Evolutionary conservation across 2,888 invertebrate genomes (phyloP), one percentile per base, ranked within the genome.

Genomic region (Prosopocoilus inquinatus): DNA sequence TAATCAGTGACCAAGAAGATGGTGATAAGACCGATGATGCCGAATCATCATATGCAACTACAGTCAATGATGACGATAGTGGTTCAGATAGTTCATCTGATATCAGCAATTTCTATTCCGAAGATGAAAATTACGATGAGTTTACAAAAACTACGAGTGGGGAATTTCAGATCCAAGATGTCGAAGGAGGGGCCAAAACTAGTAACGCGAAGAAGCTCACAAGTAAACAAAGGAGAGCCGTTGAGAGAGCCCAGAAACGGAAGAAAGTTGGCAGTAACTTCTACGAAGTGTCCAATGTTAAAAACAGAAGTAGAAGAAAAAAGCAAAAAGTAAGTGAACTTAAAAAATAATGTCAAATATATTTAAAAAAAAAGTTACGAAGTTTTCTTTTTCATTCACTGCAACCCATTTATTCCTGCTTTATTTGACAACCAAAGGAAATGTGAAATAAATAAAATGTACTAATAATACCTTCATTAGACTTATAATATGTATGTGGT

Each of bases 261-360:
- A 90, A 88, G 72, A 93, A 91, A 72, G 86, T 90, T 57, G 94
- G 94, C 65, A 91, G 90, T 74, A 90, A 94, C 77, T 94, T 94
- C 73, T 94, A 94, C 75, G 92, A 92, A 82, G 85, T 89, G 32
- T 82, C 89, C 8, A 94, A 94, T 80, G 94, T 94, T 50, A 94
- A 94, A 75, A 94, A 94, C 76, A 85, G 88, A 64, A 92, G 91
- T 78, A 85, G 89, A 61, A 84, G 84, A 72, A 88, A 86, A 71
- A 65, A 20, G 13, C 41, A 41, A 13, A 15, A 41, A 41, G 41
- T 9, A 15, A 15, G n/a, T 12, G 36, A 11, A 11, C n/a, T 5
- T 3, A 9, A 8, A 41, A 15, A 15, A 9, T 41, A 41, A 41
- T 4, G 15, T 41, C 9, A 15, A 12, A 12, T 13, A 41, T 41